A percentile compares a stretch with the other conserved stretches of the same genome.
Conservation (phyloP, 2,797 vertebrate species). For the Siniperca scherzeri region DNA sequence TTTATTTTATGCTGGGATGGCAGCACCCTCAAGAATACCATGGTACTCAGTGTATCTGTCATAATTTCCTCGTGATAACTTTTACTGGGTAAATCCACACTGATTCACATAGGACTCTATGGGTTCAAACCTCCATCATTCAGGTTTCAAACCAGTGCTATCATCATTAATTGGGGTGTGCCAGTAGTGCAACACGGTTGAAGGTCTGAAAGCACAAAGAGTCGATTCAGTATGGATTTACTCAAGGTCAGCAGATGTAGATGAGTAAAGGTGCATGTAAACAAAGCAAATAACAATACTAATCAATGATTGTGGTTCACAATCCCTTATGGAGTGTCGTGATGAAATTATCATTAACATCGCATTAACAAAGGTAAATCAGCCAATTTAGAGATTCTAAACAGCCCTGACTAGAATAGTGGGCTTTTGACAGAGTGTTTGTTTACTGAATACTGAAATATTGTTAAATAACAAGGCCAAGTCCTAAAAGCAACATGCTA, state of each 20-base stretch:
- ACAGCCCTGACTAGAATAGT: background rate
- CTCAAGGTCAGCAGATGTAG: constrained; percentile 34
- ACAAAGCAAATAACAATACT: constrained; percentile 1
- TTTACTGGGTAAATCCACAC: constrained; percentile 4
- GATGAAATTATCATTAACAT: constrained; percentile 22
- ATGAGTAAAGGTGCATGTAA: background rate
- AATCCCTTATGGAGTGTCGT: background rate
- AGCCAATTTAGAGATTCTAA: background rate
- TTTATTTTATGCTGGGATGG: constrained; percentile 1
- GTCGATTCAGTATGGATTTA: constrained; percentile 21
- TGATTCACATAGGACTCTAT: background rate
- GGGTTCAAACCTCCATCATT: constrained; percentile 22
- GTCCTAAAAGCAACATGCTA: constrained; percentile 21
- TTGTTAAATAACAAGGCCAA: constrained; percentile 3
- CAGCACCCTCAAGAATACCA: constrained; percentile 2
- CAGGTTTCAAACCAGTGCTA: constrained; percentile 17
- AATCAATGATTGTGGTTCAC: constrained; percentile 15
- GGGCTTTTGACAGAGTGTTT: background rate
- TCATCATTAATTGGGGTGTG: background rate
- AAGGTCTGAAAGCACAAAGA: constrained; percentile 22
- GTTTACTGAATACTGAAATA: background rate
- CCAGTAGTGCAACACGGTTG: constrained; percentile 3
- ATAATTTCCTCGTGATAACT: constrained; percentile 5
- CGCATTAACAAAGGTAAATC: constrained; percentile 17
- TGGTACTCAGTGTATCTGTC: background rate